phyloP scores from a whole-genome alignment of 2,888 invertebrate species.

The Oxystoma pomonae region DNA sequence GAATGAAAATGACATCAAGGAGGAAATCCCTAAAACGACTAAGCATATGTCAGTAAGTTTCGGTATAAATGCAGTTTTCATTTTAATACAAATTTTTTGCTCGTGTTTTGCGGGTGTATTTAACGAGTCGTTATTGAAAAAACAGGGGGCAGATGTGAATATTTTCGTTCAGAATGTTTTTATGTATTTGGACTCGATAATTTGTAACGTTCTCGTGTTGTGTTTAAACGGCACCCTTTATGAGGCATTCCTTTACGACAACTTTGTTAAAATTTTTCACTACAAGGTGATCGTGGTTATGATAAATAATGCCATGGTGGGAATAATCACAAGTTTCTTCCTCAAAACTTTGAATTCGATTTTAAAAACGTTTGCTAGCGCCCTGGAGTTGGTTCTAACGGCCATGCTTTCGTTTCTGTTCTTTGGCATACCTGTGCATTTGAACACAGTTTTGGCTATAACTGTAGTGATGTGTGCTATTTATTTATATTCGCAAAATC shows the following conservation, averaged over 20 bases:
- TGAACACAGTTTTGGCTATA: conserved; percentile 79
- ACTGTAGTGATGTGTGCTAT: conserved; percentile 78
- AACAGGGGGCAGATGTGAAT: conserved; percentile 76
- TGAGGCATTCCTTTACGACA: conserved; percentile 56
- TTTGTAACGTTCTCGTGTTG: conserved; percentile 81
- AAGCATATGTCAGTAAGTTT: conserved; percentile 46
- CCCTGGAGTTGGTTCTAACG: conserved; percentile 85
- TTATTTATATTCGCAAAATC: conserved; percentile 84
- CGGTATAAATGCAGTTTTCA: conserved; percentile 61
- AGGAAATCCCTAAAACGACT: background rate
- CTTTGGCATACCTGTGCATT: conserved; percentile 79
- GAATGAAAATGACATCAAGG: conserved; percentile 37
- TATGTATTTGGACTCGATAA: conserved; percentile 91
- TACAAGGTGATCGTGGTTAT: conserved; percentile 76
- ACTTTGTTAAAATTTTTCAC: conserved; percentile 56
- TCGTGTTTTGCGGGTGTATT: conserved; percentile 95
- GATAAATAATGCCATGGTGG: conserved; percentile 85
- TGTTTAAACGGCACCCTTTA: conserved; percentile 61
- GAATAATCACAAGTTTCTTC: conserved; percentile 92
- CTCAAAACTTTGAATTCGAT: conserved; percentile 91
- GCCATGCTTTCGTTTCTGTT: conserved; percentile 82
- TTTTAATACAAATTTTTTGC: conserved; percentile 77
- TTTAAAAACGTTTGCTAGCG: conserved; percentile 93
- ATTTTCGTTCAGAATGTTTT: conserved; percentile 92
- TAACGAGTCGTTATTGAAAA: conserved; percentile 90